Conservation (phyloP, 2,888 invertebrate species). For the Scaptodrosophila latifasciaeformis region DNA sequence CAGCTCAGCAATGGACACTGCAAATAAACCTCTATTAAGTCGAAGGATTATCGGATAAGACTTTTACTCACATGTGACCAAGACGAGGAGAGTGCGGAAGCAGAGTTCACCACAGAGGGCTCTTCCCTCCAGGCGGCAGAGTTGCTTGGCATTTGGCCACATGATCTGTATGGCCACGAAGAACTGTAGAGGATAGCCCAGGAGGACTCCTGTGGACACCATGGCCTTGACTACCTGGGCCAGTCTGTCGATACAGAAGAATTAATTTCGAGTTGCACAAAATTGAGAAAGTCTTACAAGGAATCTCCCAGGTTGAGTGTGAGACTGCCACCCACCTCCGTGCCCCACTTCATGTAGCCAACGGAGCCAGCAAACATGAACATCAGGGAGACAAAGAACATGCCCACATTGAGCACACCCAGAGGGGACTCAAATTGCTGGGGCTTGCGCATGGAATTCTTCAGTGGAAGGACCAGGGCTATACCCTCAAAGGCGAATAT, state of each 20-base stretch:
- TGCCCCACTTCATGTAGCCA: conserved; percentile 92
- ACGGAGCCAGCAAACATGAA: conserved; percentile 90
- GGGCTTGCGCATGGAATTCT: conserved; percentile 92
- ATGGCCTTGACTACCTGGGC: conserved; percentile 88
- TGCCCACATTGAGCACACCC: conserved; percentile 93
- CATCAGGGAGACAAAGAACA: conserved; percentile 83
- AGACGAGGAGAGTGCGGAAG: conserved; percentile 83
- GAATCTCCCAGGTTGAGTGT: conserved; percentile 86
- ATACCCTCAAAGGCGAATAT: conserved; percentile 98
- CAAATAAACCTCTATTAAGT: too few species aligned
- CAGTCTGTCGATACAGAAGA: conserved; percentile 66
- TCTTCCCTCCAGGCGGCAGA: conserved; percentile 77
- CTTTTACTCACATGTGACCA: conserved; percentile 91
- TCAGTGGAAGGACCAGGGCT: conserved; percentile 92
- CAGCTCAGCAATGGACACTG: conserved; percentile 89
- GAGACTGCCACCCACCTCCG: conserved; percentile 86
- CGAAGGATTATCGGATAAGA: too few species aligned
- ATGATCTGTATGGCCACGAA: conserved; percentile 95
- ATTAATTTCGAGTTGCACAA: too few species aligned
- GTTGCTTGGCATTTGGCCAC: conserved; percentile 82
- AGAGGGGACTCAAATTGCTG: conserved; percentile 84
- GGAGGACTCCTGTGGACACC: conserved; percentile 89
- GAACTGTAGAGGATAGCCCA: conserved; percentile 95
- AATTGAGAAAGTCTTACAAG: conserved; percentile 46
- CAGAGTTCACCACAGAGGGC: conserved; percentile 81